These are phyloP conservation scores for Cuculus canorus DNA, from an alignment of 2,797 vertebrate species.

Conservation along the genomic window DNA sequence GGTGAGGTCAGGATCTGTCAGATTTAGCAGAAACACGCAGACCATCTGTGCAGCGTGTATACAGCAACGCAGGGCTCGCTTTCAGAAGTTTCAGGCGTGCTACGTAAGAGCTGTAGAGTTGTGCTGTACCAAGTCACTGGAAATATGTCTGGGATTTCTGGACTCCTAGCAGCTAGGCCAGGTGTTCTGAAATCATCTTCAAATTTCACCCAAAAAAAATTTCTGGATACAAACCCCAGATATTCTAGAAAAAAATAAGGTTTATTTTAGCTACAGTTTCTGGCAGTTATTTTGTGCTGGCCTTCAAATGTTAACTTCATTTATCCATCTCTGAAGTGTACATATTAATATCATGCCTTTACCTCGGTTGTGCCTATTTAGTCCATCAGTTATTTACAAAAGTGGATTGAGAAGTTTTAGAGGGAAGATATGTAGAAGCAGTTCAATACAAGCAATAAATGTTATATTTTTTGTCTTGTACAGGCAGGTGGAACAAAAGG, in stretches of 20 bases:
- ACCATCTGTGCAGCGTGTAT: not conserved
- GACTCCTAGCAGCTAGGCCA: not conserved
- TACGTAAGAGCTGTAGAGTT: not conserved
- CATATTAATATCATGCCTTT: not conserved
- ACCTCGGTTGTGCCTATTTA: not conserved
- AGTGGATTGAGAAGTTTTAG: not conserved
- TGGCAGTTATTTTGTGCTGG: not conserved
- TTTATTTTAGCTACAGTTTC: not conserved
- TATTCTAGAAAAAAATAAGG: not conserved
- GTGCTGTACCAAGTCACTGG: not conserved
- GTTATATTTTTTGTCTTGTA: conserved; percentile 1
- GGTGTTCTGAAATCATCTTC: not conserved
- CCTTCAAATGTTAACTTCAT: not conserved
- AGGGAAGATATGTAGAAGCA: not conserved
- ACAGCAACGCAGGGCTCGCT: not conserved
- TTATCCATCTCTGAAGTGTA: not conserved
- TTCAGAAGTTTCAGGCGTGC: not conserved
- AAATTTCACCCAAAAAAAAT: not conserved
- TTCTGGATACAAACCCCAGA: not conserved
- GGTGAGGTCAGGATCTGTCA: not conserved
- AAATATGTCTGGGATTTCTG: not conserved
- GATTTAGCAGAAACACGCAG: not conserved
- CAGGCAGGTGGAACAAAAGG: conserved; percentile 17
- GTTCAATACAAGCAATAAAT: not conserved
- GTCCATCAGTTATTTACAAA: not conserved